These are phyloP conservation scores for Astur gentilis DNA, from an alignment of 2,113 vertebrate genomes.

Conservation along the genomic window DNA sequence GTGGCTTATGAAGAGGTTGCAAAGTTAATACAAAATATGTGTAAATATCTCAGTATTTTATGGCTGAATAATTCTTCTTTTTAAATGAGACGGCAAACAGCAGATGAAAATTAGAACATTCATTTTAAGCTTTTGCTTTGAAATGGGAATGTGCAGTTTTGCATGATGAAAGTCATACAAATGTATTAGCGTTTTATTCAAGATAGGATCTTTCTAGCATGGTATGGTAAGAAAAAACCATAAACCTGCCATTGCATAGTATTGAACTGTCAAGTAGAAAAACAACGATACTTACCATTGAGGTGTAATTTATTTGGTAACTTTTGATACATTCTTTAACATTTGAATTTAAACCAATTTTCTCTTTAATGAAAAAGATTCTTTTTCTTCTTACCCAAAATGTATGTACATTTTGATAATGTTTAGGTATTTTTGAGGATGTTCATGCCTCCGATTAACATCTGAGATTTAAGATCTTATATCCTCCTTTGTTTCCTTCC, in stretches of 20 bases:
- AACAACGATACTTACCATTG: rapidly evolving
- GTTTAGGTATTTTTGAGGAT: not conserved
- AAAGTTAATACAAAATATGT: not conserved
- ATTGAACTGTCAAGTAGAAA: not conserved
- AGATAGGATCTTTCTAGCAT: not conserved
- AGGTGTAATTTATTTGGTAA: too few relatives aligned
- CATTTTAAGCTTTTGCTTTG: not conserved
- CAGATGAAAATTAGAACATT: not conserved
- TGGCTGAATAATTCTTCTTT: not conserved
- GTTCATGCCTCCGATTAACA: not conserved
- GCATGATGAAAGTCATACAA: rapidly evolving
- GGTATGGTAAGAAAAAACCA: rapidly evolving
- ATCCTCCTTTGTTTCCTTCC: not conserved
- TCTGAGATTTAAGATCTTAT: not conserved
- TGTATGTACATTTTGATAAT: rapidly evolving
- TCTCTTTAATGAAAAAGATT: not conserved
- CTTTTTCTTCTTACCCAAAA: not conserved
- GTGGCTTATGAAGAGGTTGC: not conserved
- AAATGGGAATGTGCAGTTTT: not conserved
- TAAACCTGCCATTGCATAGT: rapidly evolving
- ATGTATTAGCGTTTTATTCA: not conserved
- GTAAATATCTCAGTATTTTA: not conserved
- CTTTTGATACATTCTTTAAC: not conserved
- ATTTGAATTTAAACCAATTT: not conserved
- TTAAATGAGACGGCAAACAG: not conserved